Evolutionary conservation across 92 coral and sea anemone species (phyloP).

Genomic region (Epizoanthus illoricatus): DNA sequence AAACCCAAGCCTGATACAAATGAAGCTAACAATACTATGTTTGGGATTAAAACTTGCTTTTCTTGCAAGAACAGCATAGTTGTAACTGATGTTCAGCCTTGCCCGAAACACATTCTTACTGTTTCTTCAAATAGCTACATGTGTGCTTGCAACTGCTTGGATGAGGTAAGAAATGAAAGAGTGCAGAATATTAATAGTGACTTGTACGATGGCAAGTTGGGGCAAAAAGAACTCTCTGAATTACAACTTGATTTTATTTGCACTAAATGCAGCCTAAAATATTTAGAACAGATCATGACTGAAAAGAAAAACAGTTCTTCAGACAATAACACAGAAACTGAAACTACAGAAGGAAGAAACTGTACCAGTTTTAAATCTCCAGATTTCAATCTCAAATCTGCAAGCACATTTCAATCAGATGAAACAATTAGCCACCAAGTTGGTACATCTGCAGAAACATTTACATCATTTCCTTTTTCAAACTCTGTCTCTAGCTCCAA

Average conservation of each 20-base stretch:
- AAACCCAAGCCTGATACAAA: neutral
- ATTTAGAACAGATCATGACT: neutral
- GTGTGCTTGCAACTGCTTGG: constrained; percentile 36
- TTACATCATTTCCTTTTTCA: no score
- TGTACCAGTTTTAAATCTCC: neutral
- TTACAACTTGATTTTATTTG: neutral
- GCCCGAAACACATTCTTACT: neutral
- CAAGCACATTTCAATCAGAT: neutral
- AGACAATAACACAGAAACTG: neutral
- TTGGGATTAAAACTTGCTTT: neutral
- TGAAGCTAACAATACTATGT: neutral
- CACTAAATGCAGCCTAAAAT: neutral
- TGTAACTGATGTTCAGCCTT: neutral
- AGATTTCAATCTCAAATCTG: no score
- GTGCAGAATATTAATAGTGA: constrained; percentile 3
- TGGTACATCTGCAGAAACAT: no score
- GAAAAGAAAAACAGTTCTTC: neutral
- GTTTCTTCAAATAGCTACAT: constrained; percentile 4
- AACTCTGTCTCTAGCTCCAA: neutral
- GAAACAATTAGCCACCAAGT: no score
- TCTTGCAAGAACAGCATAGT: neutral
- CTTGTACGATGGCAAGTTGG: neutral
- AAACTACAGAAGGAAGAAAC: no score
- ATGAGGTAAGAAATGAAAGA: constrained; percentile 4
- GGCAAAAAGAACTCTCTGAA: neutral